These are phyloP conservation scores for Leptinotarsa defecta DNA, from an alignment of 1,140 invertebrate species.

Conservation along the genomic window DNA sequence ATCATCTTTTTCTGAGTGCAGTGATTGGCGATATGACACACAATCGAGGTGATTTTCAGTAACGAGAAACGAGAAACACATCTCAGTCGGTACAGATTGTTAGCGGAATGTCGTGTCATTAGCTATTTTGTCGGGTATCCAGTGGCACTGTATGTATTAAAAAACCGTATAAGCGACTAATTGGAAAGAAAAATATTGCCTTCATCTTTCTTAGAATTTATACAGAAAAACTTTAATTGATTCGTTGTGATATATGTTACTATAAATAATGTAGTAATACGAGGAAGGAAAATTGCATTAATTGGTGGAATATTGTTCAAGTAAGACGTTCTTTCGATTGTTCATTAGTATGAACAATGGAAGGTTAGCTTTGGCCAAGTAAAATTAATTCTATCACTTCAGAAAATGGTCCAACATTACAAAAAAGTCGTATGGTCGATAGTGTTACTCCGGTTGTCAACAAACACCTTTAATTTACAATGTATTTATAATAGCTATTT, in stretches of 20 bases:
- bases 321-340: too few relatives aligned
- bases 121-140: constrained; percentile 8
- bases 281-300: too few relatives aligned
- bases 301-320: too few relatives aligned
- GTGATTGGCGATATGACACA: constrained; percentile 5
- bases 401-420: too few relatives aligned
- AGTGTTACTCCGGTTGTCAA: too few relatives aligned
- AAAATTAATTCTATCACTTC: too few relatives aligned
- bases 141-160: neutral
- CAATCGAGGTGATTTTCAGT: constrained; percentile 8
- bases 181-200: constrained; percentile 1
- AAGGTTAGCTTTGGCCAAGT: too few relatives aligned
- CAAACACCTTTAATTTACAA: too few relatives aligned
- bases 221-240: neutral
- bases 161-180: neutral
- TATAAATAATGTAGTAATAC: too few relatives aligned
- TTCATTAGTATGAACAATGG: too few relatives aligned
- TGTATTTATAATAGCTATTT: too few relatives aligned
- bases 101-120: neutral
- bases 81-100: neutral
- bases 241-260: neutral
- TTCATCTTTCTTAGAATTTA: neutral
- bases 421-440: too few relatives aligned
- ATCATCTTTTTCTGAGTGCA: neutral
- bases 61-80: constrained; percentile 6